Evolutionary conservation across 2,888 invertebrate species (phyloP), one percentile per base, ranked within the genome.

Genomic region (Chalcis sispes): DNA sequence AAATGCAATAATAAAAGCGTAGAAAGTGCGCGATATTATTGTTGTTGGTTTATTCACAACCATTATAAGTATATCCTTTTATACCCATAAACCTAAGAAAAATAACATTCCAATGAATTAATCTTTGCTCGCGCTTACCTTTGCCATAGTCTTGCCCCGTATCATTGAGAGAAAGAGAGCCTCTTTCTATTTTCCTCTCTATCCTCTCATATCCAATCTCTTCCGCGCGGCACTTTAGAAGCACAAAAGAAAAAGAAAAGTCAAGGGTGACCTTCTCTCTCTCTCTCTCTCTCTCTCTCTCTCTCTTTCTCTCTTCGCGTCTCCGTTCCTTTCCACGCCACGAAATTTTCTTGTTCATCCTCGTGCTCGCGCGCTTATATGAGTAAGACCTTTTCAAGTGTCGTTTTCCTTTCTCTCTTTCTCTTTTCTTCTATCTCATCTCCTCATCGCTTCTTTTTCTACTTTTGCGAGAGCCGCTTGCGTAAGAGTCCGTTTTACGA

Each of bases 401-500:
- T 50, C 67, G 67, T 72, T 72, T 76, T 56, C 67, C 75, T 75
- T 62, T 64, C 32, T 36, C 61, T 71, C 74, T 66, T 36, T 56
- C 66, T 27, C 65, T 7, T 58, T 13, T 7, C 58, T 5, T n/a
- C 13, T 32, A 23, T 42, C 58, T 27, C 65, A 50, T 61, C 62
- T 48, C 23, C 32, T 46, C 23, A 40, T 20, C 42, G 23, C 52
- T 13, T 40, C 40, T 0, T n/a, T 36, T 15, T 50, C 46, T 32
- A 65, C 56, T 62, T 52, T 36, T 10, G 18, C 20, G 18, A 36
- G 36, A 29, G 46, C 32, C 65, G 69, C 56, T 69, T 67, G 25
- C 52, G 36, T 64, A 66, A 64, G 65, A 72, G 67, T 54, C 72
- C 76, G 80, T 79, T 79, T 75, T 71, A 59, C 69, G 76, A 5